Evolutionary conservation across 2,888 invertebrate species (phyloP), one percentile per base, ranked within the genome.

Genomic region (Machimus rusticus): DNA sequence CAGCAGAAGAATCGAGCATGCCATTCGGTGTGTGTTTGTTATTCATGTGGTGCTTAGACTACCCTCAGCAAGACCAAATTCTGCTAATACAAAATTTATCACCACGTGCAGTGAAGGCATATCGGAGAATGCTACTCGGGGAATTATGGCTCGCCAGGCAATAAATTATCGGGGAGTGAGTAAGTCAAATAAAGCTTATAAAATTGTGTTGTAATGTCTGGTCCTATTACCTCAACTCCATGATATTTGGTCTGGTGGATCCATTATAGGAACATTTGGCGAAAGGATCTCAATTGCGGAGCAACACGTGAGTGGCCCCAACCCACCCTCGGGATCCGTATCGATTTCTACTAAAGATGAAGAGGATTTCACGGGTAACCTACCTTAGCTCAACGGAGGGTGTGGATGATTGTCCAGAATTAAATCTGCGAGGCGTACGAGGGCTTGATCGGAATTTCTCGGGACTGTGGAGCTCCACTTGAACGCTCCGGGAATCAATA

Each of bases 381-480:
- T 43, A 85, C 74, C 39, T 89, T 89, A 92, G 93, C 92, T 91
- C 93, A 57, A 93, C 92, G 14, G 92, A 93, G 31, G 93, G 92
- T 84, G 92, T 92, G 28, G 93, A 91, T 16, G 92, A 92, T 46
- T 91, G 91, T 1, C 90, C 91, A 76, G 92, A 92, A 88, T 91
- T 91, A 78, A 91, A 91, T 79, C 92, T 91, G 86, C 91, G 92
- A 23, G 92, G 91, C 5, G 92, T 92, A 51, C 92, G 91, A 16
- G 92, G 89, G 89, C 91, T 91, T 6, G 91, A 37, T 90, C 91
- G 91, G 28, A 91, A 91, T 89, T 91, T 90, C 84, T 93, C 93
- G 28, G 93, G 93, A 88, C 93, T 93, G 31, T 92, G 92, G 19
- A 92, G 89, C 88, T 93, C 92, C 28, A 92, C 92, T 89, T 92